phyloP scores from a whole-genome alignment of 2,113 vertebrate species.

The Neolamprologus fasciatus region DNA sequence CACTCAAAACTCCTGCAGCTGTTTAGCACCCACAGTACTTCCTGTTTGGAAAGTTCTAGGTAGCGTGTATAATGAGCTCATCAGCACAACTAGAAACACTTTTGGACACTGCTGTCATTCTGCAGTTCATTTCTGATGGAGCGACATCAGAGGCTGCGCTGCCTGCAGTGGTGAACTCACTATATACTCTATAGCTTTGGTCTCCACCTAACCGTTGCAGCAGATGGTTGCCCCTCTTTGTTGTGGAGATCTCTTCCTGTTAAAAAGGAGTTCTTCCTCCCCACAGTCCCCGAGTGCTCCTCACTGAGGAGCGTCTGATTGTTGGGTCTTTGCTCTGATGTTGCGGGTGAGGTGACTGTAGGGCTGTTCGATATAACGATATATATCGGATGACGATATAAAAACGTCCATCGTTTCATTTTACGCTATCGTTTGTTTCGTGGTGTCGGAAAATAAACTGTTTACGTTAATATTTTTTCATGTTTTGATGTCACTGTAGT shows the following conservation, averaged over 20 bases:
- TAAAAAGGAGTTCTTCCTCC: neutral
- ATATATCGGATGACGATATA: fast-evolving
- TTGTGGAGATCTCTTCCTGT: neutral
- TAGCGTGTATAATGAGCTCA: neutral
- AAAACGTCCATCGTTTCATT: fast-evolving
- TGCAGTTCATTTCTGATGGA: neutral
- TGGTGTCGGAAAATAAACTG: too few species aligned
- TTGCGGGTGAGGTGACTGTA: neutral
- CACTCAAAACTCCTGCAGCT: neutral
- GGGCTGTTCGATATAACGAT: too few species aligned
- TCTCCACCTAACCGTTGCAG: neutral
- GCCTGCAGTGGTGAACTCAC: neutral
- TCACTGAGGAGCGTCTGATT: neutral
- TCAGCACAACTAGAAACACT: neutral
- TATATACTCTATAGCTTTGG: neutral
- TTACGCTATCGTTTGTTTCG: fast-evolving
- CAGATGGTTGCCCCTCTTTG: neutral
- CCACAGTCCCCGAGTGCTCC: neutral
- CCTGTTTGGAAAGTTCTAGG: neutral
- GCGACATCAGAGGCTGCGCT: neutral
- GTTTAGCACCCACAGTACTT: neutral
- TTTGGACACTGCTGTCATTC: neutral
- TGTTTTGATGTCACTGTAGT: fast-evolving
- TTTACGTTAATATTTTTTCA: fast-evolving
- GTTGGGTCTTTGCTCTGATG: neutral